A percentile compares a stretch with the other conserved stretches of the same genome.
Evolutionary conservation across 2,113 vertebrate genomes (phyloP).

Genomic region (Marmota flaviventris): DNA sequence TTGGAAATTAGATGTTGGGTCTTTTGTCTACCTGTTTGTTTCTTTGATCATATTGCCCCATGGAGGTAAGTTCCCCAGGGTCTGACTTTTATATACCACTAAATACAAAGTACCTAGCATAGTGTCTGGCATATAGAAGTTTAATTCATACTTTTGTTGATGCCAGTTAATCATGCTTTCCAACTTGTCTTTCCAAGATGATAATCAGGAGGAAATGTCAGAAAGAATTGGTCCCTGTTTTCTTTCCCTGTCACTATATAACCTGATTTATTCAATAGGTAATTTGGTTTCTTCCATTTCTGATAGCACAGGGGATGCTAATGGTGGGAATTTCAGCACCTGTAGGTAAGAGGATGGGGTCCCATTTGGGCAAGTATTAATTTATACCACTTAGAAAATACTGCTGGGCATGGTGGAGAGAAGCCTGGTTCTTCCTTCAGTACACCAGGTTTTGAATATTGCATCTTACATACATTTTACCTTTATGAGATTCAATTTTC

Average conservation of each 20-base stretch:
- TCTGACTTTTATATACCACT: neutral
- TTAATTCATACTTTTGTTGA: neutral
- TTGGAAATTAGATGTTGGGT: neutral
- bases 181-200: neutral
- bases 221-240: neutral
- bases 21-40: neutral
- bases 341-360: neutral
- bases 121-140: neutral
- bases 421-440: neutral
- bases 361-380: neutral
- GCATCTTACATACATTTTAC: neutral
- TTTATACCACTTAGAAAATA: neutral
- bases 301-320: neutral
- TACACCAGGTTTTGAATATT: neutral
- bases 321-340: constrained; percentile 58
- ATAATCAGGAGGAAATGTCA: neutral
- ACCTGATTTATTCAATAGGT: neutral
- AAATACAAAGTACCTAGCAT: neutral
- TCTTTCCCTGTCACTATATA: neutral
- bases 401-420: neutral
- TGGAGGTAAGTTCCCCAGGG: neutral
- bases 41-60: neutral
- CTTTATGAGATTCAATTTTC: neutral
- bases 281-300: neutral
- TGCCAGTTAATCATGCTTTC: neutral